Conservation (phyloP, 2,888 invertebrate genomes). For the Xylota segnis region DNA sequence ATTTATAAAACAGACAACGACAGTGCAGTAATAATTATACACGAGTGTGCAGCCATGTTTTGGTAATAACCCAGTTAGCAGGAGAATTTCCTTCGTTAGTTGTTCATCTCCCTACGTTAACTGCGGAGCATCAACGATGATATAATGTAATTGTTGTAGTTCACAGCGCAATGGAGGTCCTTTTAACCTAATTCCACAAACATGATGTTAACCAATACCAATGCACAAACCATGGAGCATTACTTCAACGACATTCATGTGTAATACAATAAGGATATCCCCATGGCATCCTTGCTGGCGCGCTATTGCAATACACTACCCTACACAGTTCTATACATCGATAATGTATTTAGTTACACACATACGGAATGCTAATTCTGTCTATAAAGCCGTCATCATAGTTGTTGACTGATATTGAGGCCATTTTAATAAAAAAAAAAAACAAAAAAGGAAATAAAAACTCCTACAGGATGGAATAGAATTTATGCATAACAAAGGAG, state of each 20-base stretch:
- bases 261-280: constrained; percentile 68
- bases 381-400: constrained; percentile 29
- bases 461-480: constrained; percentile 1
- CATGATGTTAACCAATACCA: constrained; percentile 60
- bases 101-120: background rate
- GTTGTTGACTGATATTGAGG: constrained; percentile 29
- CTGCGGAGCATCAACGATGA: constrained; percentile 35
- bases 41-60: background rate
- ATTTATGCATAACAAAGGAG: constrained; percentile 13
- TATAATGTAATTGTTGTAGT: constrained; percentile 63
- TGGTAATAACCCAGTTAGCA: background rate
- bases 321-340: background rate
- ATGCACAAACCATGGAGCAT: constrained; percentile 48
- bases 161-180: constrained; percentile 41
- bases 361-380: constrained; percentile 46
- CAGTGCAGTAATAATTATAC: constrained; percentile 36
- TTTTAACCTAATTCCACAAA: constrained; percentile 70
- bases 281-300: constrained; percentile 38
- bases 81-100: constrained; percentile 5
- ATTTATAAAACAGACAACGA: background rate
- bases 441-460: constrained; percentile 4
- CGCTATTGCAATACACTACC: constrained; percentile 1
- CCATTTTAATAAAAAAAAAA: constrained; percentile 31
- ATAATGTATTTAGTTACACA: constrained; percentile 32
- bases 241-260: constrained; percentile 54